Evolutionary conservation across 2,113 vertebrate species (phyloP), one percentile per base, ranked within the genome.

Genomic region (Trachemys scripta): DNA sequence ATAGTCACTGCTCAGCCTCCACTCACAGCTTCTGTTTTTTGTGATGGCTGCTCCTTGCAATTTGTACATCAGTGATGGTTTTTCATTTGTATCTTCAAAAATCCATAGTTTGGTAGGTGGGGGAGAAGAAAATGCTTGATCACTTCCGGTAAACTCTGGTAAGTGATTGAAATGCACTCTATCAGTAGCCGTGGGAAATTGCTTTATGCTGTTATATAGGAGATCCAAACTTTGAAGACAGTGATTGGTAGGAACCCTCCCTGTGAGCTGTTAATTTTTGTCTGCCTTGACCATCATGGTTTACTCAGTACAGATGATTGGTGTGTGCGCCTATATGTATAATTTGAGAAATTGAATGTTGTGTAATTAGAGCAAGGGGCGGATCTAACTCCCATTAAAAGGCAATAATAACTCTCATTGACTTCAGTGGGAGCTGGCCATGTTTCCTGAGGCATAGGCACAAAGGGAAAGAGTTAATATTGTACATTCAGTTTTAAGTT

Each of bases 261-360:
- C 75, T 45, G 25, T 10, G 42, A 27, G 6, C 42, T 78, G 42
- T 45, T 10, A 19, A 69, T 92, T 4, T 2, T n/a, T 62, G 65
- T 17, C 72, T 0, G 22, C 86, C 62, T 89, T 3, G 0, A 42
- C 20, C n/a, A 54, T 31, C 2, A 2, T 1, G 0, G 17, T 35
- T 78, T 7, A 2, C 1, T 82, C 19, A 3, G 27, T 72, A 5
- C 20, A 17, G 13, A 19, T 25, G 80, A 85, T 93, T 45, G 38
- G 24, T 76, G 11, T 76, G 38, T 25, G 22, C 4, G 72, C 42
- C 22, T 76, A n/a, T 16, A 9, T 5, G 8, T 0, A 0, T 9
- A 8, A 20, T 72, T 1, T 59, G 24, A 50, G 72, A 69, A 31
- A 31, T 16, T 9, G 16, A 35, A 35, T n/a, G 35, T 69, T 75